A percentile compares a stretch with the other conserved stretches of the same genome.
These are phyloP conservation scores for Babyrousa celebensis DNA, from an alignment of 2,797 vertebrate species.

Conservation along the genomic window DNA sequence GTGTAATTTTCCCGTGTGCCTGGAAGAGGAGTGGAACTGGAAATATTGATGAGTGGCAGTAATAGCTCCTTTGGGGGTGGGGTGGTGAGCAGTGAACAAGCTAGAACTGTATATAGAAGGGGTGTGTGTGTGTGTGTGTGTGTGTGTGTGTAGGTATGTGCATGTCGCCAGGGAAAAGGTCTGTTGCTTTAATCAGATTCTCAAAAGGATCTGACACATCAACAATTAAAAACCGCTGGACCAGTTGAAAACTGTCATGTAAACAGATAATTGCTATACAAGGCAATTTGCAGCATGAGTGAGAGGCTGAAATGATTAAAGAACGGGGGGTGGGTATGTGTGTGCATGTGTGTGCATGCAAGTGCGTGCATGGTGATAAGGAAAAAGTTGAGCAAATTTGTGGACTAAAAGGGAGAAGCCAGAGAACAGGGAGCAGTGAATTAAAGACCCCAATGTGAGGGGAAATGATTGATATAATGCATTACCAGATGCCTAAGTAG, in stretches of 20 bases:
- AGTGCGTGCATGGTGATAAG: neutral
- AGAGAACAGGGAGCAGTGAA: neutral
- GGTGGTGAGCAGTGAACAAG: neutral
- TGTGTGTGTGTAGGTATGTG: neutral
- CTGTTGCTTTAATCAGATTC: conserved; percentile 64
- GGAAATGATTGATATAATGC: neutral
- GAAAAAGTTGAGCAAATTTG: neutral
- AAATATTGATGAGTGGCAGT: neutral
- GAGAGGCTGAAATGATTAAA: conserved; percentile 70
- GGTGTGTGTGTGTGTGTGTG: neutral
- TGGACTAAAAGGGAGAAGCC: neutral
- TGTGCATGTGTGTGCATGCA: fast-evolving
- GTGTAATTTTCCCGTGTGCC: neutral
- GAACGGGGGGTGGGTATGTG: neutral
- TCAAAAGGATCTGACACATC: conserved; percentile 12
- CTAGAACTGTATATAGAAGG: neutral
- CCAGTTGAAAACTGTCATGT: conserved; percentile 64
- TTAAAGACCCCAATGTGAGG: neutral
- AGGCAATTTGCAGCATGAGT: conserved; percentile 70
- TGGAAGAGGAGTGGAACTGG: neutral
- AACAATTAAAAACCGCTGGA: conserved; percentile 59
- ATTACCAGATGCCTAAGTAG: neutral
- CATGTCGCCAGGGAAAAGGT: conserved; percentile 9
- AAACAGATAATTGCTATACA: conserved; percentile 77
- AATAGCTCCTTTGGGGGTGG: neutral